Base-by-base conservation (phyloP, 2,888 invertebrate genomes). In the Caenorhabditis doughertyi region DNA sequence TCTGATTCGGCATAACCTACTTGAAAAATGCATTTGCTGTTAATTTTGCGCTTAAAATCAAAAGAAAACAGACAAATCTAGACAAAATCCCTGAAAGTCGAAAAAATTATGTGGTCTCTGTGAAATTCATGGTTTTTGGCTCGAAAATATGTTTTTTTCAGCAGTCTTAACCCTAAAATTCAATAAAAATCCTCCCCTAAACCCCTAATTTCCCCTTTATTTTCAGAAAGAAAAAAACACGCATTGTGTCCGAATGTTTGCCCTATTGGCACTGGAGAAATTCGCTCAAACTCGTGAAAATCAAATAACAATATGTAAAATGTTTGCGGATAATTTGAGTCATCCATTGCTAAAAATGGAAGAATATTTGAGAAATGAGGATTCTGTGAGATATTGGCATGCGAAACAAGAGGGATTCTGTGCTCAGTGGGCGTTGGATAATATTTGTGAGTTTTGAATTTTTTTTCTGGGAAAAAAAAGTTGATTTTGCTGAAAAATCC, bases 221-320 rank as follows among this genome's bases (percentile, higher is more conserved):
- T 49, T 67, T 32, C 44, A 72, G 80, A 68, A 68, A 35, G 53
- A 73, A 13, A 68, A 70, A 47, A 56, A 70, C 47, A 51, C 56
- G 13, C 70, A 70, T 27, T 42, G 35, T 60, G 47, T 81, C 7
- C 32, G 83, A 25, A 79, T 97, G 72, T 96, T 95, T 93, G 95
- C 97, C 35, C 92, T 97, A 84, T 95, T 97, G 90, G 96, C 96
- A 25, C 92, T 97, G 90, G 97, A 97, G 92, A 97, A 97, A 92
- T 97, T 97, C 93, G 96, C 96, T 79, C 95, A 96, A 93, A 96
- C 96, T 81, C 96, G 95, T 92, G 96, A 96, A 92, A 96, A 96
- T 92, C 96, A 96, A 93, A 92, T 94, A 85, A 95, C 94, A 1
- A 96, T 96, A 82, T 94, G 94, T 89, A 94, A 94, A 89, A 93